Evolutionary conservation across 2,113 vertebrate genomes (phyloP), one percentile per base, ranked within the genome.

Genomic region (Benitochromis conjunctus): DNA sequence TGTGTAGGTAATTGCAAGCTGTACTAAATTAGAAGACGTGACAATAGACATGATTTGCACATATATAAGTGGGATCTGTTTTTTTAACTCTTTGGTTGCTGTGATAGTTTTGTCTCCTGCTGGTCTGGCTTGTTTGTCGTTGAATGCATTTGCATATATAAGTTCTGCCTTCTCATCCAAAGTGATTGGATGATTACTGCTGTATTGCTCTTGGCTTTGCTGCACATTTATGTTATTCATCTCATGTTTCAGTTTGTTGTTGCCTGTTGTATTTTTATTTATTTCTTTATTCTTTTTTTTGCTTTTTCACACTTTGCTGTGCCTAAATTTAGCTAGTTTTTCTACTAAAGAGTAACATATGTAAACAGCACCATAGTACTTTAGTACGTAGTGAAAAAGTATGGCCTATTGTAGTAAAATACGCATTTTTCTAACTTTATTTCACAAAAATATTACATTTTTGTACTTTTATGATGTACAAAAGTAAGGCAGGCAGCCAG

Each of bases 191-290:
- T 94, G 88, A n/a, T 11, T 69, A 64, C 74, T 84, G 86, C 84
- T 91, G 78, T 62, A 81, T 76, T 86, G 66, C 58, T 94, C 69
- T 90, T 89, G 88, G 84, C 88, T 90, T 89, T 89, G 89, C 91
- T 89, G 87, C 87, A 85, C 53, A 64, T 94, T 89, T 91, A 24
- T 82, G 82, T 93, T 94, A 0, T 58, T 83, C 92, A 94, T 95
- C 74, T 89, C 91, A 93, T 92, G 80, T 74, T 92, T 93, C 80
- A 48, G 66, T 88, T 91, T 71, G 24, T 87, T 53, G 80, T 82
- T 55, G 46, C 64, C 62, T 82, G 2, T 21, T 79, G 16, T 53
- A 29, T 57, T 54, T 82, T 48, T 54, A n/a, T 78, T 89, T 74
- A 0, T 74, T 29, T 46, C 1, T 74, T 51, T 76, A 7, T 76